Evolutionary conservation across 1,140 invertebrate genomes (phyloP), one percentile per base, ranked within the genome.

Genomic region (Meloidogyne hapla): DNA sequence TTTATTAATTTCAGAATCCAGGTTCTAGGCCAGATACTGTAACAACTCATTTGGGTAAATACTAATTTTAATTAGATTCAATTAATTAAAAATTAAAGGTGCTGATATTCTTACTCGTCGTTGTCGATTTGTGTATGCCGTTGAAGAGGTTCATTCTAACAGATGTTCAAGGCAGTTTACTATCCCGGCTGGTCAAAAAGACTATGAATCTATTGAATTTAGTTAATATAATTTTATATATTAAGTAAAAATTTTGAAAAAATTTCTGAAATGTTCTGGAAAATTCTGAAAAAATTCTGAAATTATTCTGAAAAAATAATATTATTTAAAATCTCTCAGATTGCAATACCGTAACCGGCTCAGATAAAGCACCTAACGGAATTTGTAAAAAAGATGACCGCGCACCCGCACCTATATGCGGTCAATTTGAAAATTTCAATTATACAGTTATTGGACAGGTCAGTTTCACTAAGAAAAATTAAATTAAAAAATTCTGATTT

Each of bases 61-160:
- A 13, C 2, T 0, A 72, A 72, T 48, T 70, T 45, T 28, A 9
- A 21, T 33, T 8, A 67, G 15, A 33, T n/a, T 33, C 10, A 13
- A 12, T 33, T 65, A 65, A 65, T 65, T 71, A n/a, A n/a, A n/a
- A n/a, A n/a, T n/a, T 71, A n/a, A 69, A 74, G 79, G 80, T 1
- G 76, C 84, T 6, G 85, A 87, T 67, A 74, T 81, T 71, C 85
- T 85, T 80, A 84, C 85, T 40, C 75, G 83, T 13, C 64, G 70
- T 28, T 87, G 85, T 64, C 70, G 71, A 23, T 82, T 83, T 78
- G 69, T 83, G 6, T 85, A 80, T 76, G 85, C 72, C 25, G 61
- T 80, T 21, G 64, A 78, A 18, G 76, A 82, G 69, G 74, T 81
- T 4, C 33, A 69, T 26, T 84, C 78, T 18, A 78, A 67, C 13